phyloP scores from a whole-genome alignment of 2,797 vertebrate genomes.

The Arctocebus calabarensis region DNA sequence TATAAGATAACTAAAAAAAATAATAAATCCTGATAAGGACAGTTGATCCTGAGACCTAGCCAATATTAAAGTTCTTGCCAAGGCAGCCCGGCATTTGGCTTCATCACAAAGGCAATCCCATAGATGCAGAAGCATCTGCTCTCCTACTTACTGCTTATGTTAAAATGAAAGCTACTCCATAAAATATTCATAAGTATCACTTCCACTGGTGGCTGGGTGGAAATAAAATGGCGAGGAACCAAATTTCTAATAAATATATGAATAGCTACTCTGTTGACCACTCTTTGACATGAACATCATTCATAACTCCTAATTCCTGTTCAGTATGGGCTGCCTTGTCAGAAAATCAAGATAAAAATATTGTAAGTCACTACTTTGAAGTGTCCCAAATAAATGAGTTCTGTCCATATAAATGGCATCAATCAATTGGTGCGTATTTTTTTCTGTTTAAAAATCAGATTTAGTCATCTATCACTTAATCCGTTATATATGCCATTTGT shows the following conservation, averaged over 20 bases:
- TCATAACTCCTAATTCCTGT: slow-evolving; percentile 64
- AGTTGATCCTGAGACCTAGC: slow-evolving; percentile 62
- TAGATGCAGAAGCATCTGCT: slow-evolving; percentile 77
- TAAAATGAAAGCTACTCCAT: slow-evolving; percentile 77
- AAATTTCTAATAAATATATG: slow-evolving; percentile 79
- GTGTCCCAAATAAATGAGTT: slow-evolving; percentile 51
- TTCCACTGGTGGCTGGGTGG: slow-evolving; percentile 65
- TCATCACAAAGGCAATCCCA: slow-evolving; percentile 57
- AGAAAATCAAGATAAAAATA: slow-evolving; percentile 52
- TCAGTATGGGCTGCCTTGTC: neutral
- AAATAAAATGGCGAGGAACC: slow-evolving; percentile 74
- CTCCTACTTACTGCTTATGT: slow-evolving; percentile 67
- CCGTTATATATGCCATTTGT: neutral
- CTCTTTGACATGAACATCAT: slow-evolving; percentile 56
- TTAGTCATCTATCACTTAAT: slow-evolving; percentile 32
- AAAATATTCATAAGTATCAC: slow-evolving; percentile 78
- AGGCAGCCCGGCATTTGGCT: slow-evolving; percentile 65
- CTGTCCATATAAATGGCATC: neutral
- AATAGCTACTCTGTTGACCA: slow-evolving; percentile 62
- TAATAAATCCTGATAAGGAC: slow-evolving; percentile 56
- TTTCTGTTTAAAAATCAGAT: slow-evolving; percentile 43
- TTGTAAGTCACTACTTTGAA: neutral
- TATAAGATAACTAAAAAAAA: slow-evolving; percentile 55
- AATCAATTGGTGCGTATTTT: neutral
- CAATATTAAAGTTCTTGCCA: slow-evolving; percentile 46